A percentile compares a stretch with the other conserved stretches of the same genome.
phyloP scores from a whole-genome alignment of 2,797 vertebrate species.

The Lepus oiostolus region DNA sequence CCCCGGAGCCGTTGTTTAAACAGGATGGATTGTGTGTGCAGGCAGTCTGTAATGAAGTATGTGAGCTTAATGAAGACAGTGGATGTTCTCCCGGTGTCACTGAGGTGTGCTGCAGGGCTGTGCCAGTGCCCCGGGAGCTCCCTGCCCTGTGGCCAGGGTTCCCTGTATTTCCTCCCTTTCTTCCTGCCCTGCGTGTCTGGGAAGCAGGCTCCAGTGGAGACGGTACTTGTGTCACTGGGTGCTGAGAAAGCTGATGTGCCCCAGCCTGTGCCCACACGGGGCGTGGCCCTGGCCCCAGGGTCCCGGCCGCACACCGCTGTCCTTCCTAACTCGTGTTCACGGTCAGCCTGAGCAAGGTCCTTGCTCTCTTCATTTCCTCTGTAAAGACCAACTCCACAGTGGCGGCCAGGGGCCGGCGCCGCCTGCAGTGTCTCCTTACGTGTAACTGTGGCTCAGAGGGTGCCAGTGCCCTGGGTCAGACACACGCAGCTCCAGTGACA shows the following conservation, averaged over 20 bases:
- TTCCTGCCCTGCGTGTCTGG: background rate
- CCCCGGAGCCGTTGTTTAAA: too few species aligned
- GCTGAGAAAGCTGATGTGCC: fast-evolving
- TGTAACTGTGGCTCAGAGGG: too few species aligned
- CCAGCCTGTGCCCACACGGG: background rate
- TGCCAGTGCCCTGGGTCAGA: too few species aligned
- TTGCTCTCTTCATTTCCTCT: background rate
- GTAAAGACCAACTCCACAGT: fast-evolving
- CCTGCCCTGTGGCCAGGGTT: fast-evolving
- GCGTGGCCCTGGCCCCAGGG: fast-evolving
- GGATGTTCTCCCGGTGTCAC: background rate
- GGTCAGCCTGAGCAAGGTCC: too few species aligned
- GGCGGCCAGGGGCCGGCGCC: background rate
- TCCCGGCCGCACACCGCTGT: too few species aligned
- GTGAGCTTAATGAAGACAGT: background rate
- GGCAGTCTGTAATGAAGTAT: fast-evolving
- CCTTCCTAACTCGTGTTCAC: too few species aligned
- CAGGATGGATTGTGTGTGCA: fast-evolving
- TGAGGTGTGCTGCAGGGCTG: fast-evolving
- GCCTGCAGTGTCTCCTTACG: too few species aligned
- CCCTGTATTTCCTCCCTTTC: fast-evolving
- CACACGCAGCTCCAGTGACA: too few species aligned
- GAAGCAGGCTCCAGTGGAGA: fast-evolving
- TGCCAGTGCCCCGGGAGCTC: too few species aligned
- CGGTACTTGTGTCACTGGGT: fast-evolving